A percentile compares a stretch with the other conserved stretches of the same genome.
Conservation (phyloP, 2,113 vertebrate genomes). For the Mormoops blainvillei region DNA sequence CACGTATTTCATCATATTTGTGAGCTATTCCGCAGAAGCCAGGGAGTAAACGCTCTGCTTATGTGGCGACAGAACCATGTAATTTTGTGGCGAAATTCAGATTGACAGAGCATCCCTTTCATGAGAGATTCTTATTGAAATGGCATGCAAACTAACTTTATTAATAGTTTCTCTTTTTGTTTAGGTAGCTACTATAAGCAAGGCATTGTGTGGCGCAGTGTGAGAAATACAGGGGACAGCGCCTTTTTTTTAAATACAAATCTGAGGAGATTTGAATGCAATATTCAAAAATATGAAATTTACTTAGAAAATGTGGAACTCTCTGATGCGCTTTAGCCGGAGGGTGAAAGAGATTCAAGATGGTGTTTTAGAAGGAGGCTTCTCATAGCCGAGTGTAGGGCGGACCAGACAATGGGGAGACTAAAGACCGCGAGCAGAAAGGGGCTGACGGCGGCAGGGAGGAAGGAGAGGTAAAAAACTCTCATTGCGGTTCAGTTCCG, state of each 20-base stretch:
- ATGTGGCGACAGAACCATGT: neutral
- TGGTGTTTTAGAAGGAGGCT: neutral
- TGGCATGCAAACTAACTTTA: neutral
- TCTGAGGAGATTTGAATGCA: neutral
- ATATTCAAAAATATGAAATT: neutral
- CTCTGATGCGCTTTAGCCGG: neutral
- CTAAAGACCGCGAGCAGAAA: accelerated
- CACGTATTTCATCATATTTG: too few relatives aligned
- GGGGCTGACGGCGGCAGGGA: accelerated
- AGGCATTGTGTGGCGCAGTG: too few relatives aligned
- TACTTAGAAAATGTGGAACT: neutral
- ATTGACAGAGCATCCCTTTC: neutral
- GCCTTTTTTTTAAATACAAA: neutral
- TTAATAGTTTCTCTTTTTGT: neutral
- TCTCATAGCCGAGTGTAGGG: accelerated
- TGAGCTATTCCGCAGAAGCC: too few relatives aligned
- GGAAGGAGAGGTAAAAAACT: accelerated
- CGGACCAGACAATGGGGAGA: neutral
- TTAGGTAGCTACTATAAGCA: neutral
- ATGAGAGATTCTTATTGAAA: neutral
- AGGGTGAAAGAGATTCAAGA: neutral
- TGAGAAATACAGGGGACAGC: neutral
- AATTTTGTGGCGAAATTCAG: neutral
- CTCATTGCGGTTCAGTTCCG: accelerated
- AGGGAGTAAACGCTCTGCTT: too few relatives aligned